Conservation (phyloP, 92 coral and sea anemone species). For the Meandrina meandrites region DNA sequence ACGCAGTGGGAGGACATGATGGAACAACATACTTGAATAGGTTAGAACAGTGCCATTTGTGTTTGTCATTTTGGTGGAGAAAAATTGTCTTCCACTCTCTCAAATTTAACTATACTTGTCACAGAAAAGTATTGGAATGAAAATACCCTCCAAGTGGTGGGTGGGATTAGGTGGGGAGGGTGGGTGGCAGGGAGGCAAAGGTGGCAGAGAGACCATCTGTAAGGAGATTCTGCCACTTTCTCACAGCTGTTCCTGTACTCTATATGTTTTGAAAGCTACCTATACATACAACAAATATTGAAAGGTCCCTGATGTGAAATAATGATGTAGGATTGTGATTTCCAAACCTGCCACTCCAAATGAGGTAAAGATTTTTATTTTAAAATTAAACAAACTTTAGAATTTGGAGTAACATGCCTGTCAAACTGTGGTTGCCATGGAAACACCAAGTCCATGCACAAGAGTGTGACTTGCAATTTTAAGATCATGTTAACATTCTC, state of each 20-base stretch:
- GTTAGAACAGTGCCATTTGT: slow-evolving; percentile 29
- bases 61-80: not conserved
- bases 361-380: no score
- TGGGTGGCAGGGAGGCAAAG: not conserved
- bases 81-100: not conserved
- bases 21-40: slow-evolving; percentile 77
- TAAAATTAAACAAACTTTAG: no score
- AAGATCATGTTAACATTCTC: no score
- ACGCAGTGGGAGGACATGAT: slow-evolving; percentile 89
- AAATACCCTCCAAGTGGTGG: not conserved
- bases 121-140: not conserved
- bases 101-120: not conserved
- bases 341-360: no score
- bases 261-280: no score
- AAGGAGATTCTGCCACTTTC: not conserved
- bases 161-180: not conserved
- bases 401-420: no score
- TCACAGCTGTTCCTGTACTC: no score
- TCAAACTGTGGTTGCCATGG: no score
- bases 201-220: not conserved
- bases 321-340: not conserved
- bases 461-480: no score
- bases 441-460: no score
- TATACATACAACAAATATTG: no score
- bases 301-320: not conserved